These are phyloP conservation scores for Tuberolachnus salignus DNA, from an alignment of 2,888 invertebrate species.

Conservation along the genomic window DNA sequence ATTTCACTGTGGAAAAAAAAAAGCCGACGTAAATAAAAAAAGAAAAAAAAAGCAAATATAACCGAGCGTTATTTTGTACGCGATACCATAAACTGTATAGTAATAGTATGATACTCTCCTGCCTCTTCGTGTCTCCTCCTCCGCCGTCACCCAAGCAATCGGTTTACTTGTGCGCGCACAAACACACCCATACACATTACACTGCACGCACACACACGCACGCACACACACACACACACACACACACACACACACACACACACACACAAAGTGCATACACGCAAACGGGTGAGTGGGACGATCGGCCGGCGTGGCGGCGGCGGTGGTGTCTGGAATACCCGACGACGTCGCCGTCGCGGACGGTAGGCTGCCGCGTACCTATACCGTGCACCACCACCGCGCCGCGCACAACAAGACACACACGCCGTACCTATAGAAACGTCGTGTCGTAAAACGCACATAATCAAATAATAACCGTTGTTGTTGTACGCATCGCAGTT, in stretches of 20 bases:
- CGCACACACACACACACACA: neutral
- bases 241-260: neutral
- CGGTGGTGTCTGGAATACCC: constrained; percentile 7
- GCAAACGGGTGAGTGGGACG: constrained; percentile 30
- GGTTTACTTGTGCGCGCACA: too few species aligned
- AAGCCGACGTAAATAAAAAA: too few species aligned
- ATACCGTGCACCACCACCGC: neutral
- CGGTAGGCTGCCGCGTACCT: neutral
- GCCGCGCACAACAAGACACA: neutral
- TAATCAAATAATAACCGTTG: neutral
- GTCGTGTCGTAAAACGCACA: neutral
- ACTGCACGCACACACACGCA: neutral
- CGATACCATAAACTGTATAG: too few species aligned
- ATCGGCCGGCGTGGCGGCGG: constrained; percentile 24
- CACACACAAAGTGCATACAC: neutral
- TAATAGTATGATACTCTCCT: too few species aligned
- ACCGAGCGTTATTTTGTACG: too few species aligned
- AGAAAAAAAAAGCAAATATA: too few species aligned
- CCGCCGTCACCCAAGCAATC: too few species aligned
- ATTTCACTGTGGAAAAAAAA: too few species aligned
- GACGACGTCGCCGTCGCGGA: constrained; percentile 30
- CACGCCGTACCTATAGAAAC: neutral
- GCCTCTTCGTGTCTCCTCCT: too few species aligned
- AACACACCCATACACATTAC: neutral
- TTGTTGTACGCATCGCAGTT: neutral